Conservation (phyloP, 2,888 invertebrate species). For the Limulus polyphemus region DNA sequence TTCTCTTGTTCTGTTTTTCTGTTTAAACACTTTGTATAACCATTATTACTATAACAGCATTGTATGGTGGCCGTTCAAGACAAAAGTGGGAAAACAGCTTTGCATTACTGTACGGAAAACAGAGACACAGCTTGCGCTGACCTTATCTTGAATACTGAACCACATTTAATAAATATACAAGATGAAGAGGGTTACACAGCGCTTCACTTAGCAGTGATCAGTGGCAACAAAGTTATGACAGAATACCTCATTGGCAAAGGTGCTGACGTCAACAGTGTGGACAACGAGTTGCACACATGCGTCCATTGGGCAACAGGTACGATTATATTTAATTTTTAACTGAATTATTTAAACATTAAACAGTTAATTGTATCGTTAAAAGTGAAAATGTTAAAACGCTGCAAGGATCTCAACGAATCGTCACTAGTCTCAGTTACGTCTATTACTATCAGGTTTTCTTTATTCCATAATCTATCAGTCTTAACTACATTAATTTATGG, state of each 20-base stretch:
- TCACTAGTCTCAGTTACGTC: too few species aligned
- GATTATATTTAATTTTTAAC: conserved; percentile 17
- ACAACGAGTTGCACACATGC: conserved; percentile 86
- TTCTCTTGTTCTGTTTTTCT: too few species aligned
- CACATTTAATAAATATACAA: conserved; percentile 65
- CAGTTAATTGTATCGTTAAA: too few species aligned
- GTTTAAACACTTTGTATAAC: too few species aligned
- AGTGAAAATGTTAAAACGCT: too few species aligned
- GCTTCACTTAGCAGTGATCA: conserved; percentile 86
- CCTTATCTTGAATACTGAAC: conserved; percentile 61
- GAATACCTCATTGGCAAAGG: conserved; percentile 37
- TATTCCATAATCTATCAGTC: too few species aligned
- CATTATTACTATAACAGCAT: too few species aligned
- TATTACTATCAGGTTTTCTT: too few species aligned
- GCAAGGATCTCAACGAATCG: too few species aligned
- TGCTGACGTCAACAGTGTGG: conserved; percentile 54
- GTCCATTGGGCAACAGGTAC: conserved; percentile 97
- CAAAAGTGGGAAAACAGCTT: conserved; percentile 66
- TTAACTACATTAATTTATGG: too few species aligned
- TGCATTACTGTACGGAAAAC: conserved; percentile 81
- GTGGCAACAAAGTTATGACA: conserved; percentile 46
- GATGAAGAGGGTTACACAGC: conserved; percentile 93
- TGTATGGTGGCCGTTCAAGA: conserved; percentile 39
- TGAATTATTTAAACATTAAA: too few species aligned
- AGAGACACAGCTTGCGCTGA: conserved; percentile 52